These are phyloP conservation scores for Apamea sordens DNA, from an alignment of 2,888 invertebrate genomes.

Conservation along the genomic window DNA sequence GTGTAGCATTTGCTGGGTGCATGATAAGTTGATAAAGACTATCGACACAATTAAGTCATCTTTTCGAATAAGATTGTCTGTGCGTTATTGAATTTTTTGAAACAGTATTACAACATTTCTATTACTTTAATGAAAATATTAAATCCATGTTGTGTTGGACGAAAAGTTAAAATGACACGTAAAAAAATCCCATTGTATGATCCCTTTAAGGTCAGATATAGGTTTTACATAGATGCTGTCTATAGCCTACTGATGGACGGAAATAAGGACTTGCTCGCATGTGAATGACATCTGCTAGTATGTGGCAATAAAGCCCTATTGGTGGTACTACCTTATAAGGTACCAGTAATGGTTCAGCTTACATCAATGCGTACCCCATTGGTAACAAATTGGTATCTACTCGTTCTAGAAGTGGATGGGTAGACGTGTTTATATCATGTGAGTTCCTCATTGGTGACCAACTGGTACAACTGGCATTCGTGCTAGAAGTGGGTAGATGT, in stretches of 20 bases:
- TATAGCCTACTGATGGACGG: neutral
- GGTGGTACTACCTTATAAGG: too few relatives aligned
- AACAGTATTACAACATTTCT: neutral
- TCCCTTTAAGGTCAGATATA: too few relatives aligned
- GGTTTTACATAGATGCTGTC: neutral
- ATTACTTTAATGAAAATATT: neutral
- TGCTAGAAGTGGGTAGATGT: neutral
- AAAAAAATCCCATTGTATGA: too few relatives aligned
- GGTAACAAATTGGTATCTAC: neutral
- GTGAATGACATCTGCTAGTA: neutral
- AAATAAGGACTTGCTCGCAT: neutral
- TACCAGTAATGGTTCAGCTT: neutral
- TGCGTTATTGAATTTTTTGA: neutral
- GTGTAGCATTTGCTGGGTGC: neutral
- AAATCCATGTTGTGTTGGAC: neutral
- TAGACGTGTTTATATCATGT: neutral
- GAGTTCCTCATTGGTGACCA: neutral
- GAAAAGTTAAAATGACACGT: too few relatives aligned
- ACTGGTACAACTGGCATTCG: neutral
- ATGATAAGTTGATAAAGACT: slow-evolving; percentile 9
- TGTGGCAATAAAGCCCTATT: neutral
- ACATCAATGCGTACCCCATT: neutral
- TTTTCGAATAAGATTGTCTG: neutral
- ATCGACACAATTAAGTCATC: neutral
- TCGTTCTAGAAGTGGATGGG: neutral